Evolutionary conservation across 2,888 invertebrate species (phyloP), one percentile per base, ranked within the genome.

Genomic region (Nomada goodeniana): DNA sequence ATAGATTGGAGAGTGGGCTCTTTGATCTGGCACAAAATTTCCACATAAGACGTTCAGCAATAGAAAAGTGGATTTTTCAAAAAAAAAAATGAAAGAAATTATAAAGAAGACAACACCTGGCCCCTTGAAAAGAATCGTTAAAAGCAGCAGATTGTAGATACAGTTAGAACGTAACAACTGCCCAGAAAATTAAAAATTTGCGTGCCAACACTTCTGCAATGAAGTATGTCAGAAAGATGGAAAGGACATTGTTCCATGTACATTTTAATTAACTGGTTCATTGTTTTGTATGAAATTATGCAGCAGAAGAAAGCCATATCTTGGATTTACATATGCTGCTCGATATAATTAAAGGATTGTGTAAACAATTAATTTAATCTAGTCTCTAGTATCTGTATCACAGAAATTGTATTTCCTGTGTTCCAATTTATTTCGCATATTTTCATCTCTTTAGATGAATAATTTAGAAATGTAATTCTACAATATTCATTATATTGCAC

Each of bases 21-120:
- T 97, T 97, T 93, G 99, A 99, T 93, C 95, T 99, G 90, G 97
- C 98, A 0, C 98, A 98, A 93, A 96, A 96, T 85, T 99, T 0
- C 36, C 36, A 36, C 7, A 36, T 7, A 5, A 36, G 7, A 36
- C 36, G 36, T 36, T 36, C 36, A 5, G 1, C 7, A 36, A 36
- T 36, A 36, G 36, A 36, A 36, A 36, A 36, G 36, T 36, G 29
- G 29, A 29, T 7, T 29, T 29, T 29, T 29, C 7, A 29, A 29
- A 23, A 23, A 5, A 36, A 7, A 36, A 7, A 36, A 36, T 36
- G 36, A 7, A 9, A 7, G 36, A 36, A 7, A 36, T 36, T 36
- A 7, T 36, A 36, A 36, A 36, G 36, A 36, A 29, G 29, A 7
- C 7, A 29, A 36, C 36, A 36, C 36, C 36, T 36, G 9, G 9